These are phyloP conservation scores for Rhinella marina DNA, from an alignment of 2,797 vertebrate species.

Conservation along the genomic window DNA sequence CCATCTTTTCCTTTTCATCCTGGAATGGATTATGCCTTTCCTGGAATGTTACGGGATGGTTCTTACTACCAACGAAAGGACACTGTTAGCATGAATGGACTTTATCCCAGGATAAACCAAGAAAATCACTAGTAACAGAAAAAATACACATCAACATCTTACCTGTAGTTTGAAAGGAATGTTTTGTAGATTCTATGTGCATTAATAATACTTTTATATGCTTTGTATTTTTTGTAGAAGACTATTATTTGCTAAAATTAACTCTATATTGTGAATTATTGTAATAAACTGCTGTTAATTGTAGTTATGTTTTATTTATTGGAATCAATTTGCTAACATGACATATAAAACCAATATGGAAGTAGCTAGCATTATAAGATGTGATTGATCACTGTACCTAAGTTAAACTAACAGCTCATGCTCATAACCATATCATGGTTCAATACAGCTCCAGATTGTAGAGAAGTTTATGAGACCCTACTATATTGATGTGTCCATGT, in stretches of 20 bases:
- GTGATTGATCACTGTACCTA: not conserved
- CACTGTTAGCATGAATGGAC: slow-evolving; percentile 69
- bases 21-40: slow-evolving; percentile 80
- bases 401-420: not conserved
- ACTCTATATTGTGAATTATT: slow-evolving; percentile 25
- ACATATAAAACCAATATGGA: not conserved
- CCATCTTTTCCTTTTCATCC: slow-evolving; percentile 82
- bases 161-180: not conserved
- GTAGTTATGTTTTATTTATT: not conserved
- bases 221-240: slow-evolving; percentile 44
- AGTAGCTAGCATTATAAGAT: not conserved
- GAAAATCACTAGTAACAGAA: slow-evolving; percentile 70
- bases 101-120: slow-evolving; percentile 75
- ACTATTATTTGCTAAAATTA: slow-evolving; percentile 37
- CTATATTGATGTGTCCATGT: no score
- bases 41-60: slow-evolving; percentile 81
- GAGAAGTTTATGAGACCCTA: no score
- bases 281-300: slow-evolving; percentile 30
- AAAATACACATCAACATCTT: slow-evolving; percentile 11
- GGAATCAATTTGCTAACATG: not conserved
- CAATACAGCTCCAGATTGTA: no score
- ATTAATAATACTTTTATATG: slow-evolving; percentile 27
- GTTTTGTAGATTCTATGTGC: slow-evolving; percentile 34
- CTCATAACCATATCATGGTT: no score
- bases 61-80: slow-evolving; percentile 82